Base-by-base conservation (phyloP, 2,113 vertebrate genomes). In the Passer montanus region DNA sequence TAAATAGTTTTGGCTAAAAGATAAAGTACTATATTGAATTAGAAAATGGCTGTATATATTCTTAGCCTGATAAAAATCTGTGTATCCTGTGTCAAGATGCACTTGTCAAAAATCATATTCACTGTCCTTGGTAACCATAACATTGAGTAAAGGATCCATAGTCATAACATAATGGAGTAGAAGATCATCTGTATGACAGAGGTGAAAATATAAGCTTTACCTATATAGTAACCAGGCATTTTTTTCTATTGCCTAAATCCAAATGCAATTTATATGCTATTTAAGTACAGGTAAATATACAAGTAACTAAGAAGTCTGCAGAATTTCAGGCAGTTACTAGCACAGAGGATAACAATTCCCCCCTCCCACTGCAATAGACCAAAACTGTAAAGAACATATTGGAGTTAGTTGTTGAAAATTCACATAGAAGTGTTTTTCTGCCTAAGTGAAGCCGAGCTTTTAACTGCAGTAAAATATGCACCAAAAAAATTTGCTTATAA, bases 171-270 rank as follows among this genome's bases (percentile, higher is more conserved):
- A 50, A 63, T 3, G 2, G 20, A 58, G 33, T 33, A 23, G 58
- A 73, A 63, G 26, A 27, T 49, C 52, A 49, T 49, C 46, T 23
- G 2, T 33, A 55, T 22, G 27, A 55, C 27, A 64, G 52, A 68
- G 4, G 10, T 39, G 62, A 44, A 79, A 76, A 47, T 17, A 44
- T 1, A 52, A 24, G 6, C 24, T 74, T 15, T 37, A n/a, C 20
- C 28, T 56, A 2, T 16, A 55, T 59, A 76, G 59, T 68, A 93
- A 86, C 31, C 14, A 28, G 10, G 50, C 27, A 11, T 43, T 84
- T 88, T 94, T 64, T 79, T 90, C 24, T 92, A 28, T 56, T 75
- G 18, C 37, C 41, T 76, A 81, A 93, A 93, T 55, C 13, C 24
- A 74, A 77, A 14, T 88, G 60, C 33, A 89, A 73, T 81, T 85